These are phyloP conservation scores for Cosmorhoe ocellata DNA, from an alignment of 2,888 invertebrate genomes.

Conservation along the genomic window DNA sequence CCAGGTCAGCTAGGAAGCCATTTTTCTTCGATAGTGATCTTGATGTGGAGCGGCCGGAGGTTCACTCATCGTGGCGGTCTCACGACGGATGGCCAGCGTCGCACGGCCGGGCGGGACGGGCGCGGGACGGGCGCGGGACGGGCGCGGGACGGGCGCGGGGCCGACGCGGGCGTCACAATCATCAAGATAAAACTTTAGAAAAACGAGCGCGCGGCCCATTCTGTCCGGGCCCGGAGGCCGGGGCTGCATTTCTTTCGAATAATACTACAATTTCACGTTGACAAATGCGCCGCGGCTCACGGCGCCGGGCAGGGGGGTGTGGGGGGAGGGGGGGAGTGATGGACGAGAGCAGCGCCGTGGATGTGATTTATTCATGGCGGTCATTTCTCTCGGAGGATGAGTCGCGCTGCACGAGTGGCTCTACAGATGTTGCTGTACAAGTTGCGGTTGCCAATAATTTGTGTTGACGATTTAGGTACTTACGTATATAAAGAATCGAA, in stretches of 20 bases:
- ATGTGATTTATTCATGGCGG: constrained; percentile 15
- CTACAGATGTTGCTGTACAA: not conserved
- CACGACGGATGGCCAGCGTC: too few relatives aligned
- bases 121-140: too few relatives aligned
- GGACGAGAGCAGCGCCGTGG: too few relatives aligned
- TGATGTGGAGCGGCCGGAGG: too few relatives aligned
- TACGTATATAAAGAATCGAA: too few relatives aligned
- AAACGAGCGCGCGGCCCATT: constrained; percentile 6
- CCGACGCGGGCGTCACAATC: too few relatives aligned
- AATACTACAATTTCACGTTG: constrained; percentile 28
- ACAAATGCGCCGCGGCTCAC: constrained; percentile 29
- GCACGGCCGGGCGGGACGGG: too few relatives aligned
- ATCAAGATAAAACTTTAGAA: constrained; percentile 10
- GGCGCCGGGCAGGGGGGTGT: not conserved
- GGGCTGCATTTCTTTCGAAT: constrained; percentile 29
- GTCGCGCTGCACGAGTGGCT: not conserved
- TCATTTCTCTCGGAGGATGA: constrained; percentile 16
- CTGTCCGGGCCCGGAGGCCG: not conserved
- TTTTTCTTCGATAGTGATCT: too few relatives aligned
- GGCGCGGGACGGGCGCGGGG: too few relatives aligned
- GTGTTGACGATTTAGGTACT: too few relatives aligned
- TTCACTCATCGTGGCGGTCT: too few relatives aligned
- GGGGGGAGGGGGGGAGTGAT: not conserved
- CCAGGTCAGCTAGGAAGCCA: too few relatives aligned
- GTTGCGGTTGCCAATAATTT: not conserved